phyloP scores from a whole-genome alignment of 2,888 invertebrate genomes.

The Prosopocoilus inquinatus region DNA sequence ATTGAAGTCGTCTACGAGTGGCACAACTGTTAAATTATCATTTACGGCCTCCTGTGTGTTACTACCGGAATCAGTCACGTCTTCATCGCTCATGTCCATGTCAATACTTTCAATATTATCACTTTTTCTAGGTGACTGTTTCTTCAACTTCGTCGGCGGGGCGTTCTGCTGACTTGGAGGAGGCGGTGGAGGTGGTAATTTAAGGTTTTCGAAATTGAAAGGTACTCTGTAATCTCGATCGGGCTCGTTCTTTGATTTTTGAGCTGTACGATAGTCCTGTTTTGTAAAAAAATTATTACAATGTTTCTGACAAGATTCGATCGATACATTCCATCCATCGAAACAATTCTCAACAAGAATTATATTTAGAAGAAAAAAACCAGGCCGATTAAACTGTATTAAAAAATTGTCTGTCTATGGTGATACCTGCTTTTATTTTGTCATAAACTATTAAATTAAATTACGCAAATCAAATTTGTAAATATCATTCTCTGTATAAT shows the following conservation, averaged over 20 bases:
- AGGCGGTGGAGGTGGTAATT: conserved; percentile 53
- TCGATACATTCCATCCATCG: neutral
- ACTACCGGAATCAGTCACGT: conserved; percentile 44
- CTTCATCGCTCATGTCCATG: conserved; percentile 86
- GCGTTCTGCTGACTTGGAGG: conserved; percentile 43
- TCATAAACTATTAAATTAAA: too few species aligned
- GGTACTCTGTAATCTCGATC: conserved; percentile 47
- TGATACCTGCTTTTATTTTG: too few species aligned
- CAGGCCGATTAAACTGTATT: neutral
- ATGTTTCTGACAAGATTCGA: conserved; percentile 2
- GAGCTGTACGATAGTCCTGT: conserved; percentile 36
- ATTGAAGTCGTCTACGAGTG: conserved; percentile 12
- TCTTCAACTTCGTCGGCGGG: conserved; percentile 20
- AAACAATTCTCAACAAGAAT: neutral
- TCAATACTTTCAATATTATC: conserved; percentile 81
- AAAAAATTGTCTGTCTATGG: too few species aligned
- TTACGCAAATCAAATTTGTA: too few species aligned
- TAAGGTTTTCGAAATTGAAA: conserved; percentile 40
- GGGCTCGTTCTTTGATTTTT: conserved; percentile 6
- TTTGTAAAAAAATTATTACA: conserved; percentile 15
- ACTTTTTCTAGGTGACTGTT: conserved; percentile 37
- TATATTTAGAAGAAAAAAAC: neutral
- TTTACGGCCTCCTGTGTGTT: conserved; percentile 24
- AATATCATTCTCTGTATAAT: too few species aligned
- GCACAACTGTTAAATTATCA: conserved; percentile 18